These are phyloP conservation scores for Drosophila watanabei DNA, from an alignment of 1,140 invertebrate species.

Conservation along the genomic window DNA sequence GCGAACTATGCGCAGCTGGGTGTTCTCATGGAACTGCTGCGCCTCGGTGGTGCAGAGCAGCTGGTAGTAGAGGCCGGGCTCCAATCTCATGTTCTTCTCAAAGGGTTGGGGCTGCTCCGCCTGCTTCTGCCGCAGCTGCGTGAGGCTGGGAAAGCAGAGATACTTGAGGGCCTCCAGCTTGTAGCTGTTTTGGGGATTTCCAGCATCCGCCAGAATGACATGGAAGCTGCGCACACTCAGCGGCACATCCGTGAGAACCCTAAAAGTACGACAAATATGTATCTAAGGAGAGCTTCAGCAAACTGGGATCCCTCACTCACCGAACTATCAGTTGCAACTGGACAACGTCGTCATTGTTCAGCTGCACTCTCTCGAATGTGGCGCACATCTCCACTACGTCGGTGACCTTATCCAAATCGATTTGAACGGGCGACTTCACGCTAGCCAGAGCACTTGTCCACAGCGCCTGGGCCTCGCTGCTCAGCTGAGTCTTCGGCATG, in stretches of 20 bases:
- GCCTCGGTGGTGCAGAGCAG: constrained; percentile 74
- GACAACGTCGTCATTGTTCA: constrained; percentile 87
- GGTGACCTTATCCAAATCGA: constrained; percentile 87
- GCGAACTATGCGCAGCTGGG: constrained; percentile 73
- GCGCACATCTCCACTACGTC: constrained; percentile 87
- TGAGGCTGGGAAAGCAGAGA: constrained; percentile 56
- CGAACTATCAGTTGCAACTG: constrained; percentile 87
- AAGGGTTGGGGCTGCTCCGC: constrained; percentile 38
- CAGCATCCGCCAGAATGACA: constrained; percentile 74
- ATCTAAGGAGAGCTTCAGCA: not conserved
- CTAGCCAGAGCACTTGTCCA: constrained; percentile 86
- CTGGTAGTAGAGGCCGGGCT: constrained; percentile 76
- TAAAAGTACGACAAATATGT: constrained; percentile 5
- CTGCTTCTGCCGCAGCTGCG: constrained; percentile 50
- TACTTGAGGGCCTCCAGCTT: constrained; percentile 76
- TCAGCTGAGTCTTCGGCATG: constrained; percentile 75
- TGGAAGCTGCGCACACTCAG: constrained; percentile 71
- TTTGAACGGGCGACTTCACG: constrained; percentile 86
- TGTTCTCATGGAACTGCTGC: constrained; percentile 82
- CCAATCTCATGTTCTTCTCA: constrained; percentile 74
- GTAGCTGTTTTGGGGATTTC: constrained; percentile 60
- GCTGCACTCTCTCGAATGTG: constrained; percentile 87
- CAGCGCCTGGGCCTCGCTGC: constrained; percentile 62
- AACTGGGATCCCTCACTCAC: constrained; percentile 31
- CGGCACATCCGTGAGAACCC: constrained; percentile 81